Conservation (phyloP, 2,113 vertebrate species). For the Ornithorhynchus anatinus region DNA sequence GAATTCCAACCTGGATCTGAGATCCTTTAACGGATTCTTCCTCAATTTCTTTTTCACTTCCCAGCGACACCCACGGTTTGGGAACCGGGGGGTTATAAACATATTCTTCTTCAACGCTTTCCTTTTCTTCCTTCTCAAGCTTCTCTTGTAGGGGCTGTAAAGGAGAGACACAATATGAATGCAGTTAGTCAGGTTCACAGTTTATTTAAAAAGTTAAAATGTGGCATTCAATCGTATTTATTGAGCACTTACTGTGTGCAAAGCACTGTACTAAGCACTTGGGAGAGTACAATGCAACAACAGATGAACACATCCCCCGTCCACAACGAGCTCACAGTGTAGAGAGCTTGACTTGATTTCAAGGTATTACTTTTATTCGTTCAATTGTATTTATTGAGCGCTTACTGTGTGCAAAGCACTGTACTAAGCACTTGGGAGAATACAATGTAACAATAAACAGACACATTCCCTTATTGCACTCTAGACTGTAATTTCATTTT, state of each 20-base stretch:
- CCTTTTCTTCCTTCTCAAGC: conserved; percentile 59
- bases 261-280: no score
- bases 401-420: no score
- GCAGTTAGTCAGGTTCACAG: not conserved
- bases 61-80: conserved; percentile 84
- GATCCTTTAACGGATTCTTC: conserved; percentile 78
- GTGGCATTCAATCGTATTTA: not conserved
- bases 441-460: no score
- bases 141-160: conserved; percentile 66
- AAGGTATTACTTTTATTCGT: no score
- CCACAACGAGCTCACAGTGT: no score
- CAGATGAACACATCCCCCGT: no score
- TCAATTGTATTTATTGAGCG: no score
- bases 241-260: not conserved
- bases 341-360: no score
- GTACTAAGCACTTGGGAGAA: no score
- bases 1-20: conserved; percentile 72
- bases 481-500: no score
- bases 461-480: no score
- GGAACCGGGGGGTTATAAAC: conserved; percentile 62
- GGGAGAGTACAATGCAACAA: no score
- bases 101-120: conserved; percentile 36
- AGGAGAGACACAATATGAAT: conserved; percentile 8
- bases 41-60: conserved; percentile 89
- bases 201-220: not conserved